A percentile compares a stretch with the other conserved stretches of the same genome.
Evolutionary conservation across 1,140 invertebrate species (phyloP).

Genomic region (Drosophila azteca): DNA sequence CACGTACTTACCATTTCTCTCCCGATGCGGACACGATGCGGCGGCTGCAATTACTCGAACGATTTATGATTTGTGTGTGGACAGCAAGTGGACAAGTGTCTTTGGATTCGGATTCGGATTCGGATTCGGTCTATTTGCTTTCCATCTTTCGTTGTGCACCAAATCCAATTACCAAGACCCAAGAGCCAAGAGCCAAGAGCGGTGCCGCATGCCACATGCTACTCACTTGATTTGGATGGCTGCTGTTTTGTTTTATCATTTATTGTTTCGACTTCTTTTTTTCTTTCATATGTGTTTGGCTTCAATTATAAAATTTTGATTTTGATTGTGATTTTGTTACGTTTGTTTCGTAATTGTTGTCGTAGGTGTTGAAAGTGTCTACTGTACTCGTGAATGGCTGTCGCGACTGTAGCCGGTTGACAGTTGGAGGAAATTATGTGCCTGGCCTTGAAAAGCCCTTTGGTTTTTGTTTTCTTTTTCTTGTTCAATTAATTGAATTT

Average conservation of each 20-base stretch:
- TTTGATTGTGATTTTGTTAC: slow-evolving; percentile 47
- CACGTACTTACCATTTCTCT: slow-evolving; percentile 55
- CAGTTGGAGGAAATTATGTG: slow-evolving; percentile 41
- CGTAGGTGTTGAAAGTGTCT: slow-evolving; percentile 71
- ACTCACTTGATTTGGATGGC: slow-evolving; percentile 64
- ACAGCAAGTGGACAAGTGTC: slow-evolving; percentile 66
- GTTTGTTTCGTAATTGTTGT: slow-evolving; percentile 72
- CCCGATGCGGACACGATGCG: slow-evolving; percentile 26
- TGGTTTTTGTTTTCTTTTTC: slow-evolving; percentile 21
- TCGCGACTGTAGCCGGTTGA: slow-evolving; percentile 42
- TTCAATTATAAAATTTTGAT: slow-evolving; percentile 68
- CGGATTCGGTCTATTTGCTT: slow-evolving; percentile 48
- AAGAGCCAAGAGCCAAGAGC: background rate
- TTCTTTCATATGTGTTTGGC: slow-evolving; percentile 32
- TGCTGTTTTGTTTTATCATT: slow-evolving; percentile 50
- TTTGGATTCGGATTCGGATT: slow-evolving; percentile 22
- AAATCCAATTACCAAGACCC: slow-evolving; percentile 45
- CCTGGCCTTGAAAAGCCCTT: slow-evolving; percentile 60
- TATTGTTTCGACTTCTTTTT: slow-evolving; percentile 34
- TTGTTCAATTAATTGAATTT: slow-evolving; percentile 1
- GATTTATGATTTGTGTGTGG: slow-evolving; percentile 67
- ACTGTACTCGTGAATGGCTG: slow-evolving; percentile 33
- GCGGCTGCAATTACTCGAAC: slow-evolving; percentile 63
- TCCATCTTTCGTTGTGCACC: slow-evolving; percentile 27
- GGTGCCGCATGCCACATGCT: slow-evolving; percentile 19